Evolutionary conservation across 2,797 vertebrate species (phyloP), one percentile per base, ranked within the genome.

Genomic region (Centroberyx gerrardi): DNA sequence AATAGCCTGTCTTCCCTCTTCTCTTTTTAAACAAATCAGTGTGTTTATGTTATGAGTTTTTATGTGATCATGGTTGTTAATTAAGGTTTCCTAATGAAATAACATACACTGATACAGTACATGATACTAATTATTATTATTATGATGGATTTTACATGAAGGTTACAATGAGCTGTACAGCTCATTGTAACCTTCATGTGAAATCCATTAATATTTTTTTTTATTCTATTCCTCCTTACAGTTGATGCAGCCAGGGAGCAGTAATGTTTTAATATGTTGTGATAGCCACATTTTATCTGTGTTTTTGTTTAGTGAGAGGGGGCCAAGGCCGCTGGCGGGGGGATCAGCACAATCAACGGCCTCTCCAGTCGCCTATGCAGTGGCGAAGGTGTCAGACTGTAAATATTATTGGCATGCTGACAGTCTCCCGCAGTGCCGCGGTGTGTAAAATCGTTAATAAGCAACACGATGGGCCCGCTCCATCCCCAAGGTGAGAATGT

Each of bases 361-460:
- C 53, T 82, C 78, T 86, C 69, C 69, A 29, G 46, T 69, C 73
- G 54, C 71, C 58, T 63, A 55, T 62, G 69, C 62, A 71, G 64
- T 17, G 65, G 76, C 1, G 80, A 93, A 93, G 92, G 93, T 92
- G 92, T 92, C 91, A 90, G 89, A 90, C 90, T 85, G 86, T 93
- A 92, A 95, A 92, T 92, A 92, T 93, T 93, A 93, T 93, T 90
- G 92, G 91, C 92, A 89, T 88, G 74, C 89, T 88, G 92, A 92
- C 91, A 85, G 88, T 81, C 88, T 85, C 88, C 89, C 73, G 81
- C 89, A 77, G 89, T 14, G 90, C 81, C 67, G n/a, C 40, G 67
- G 76, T 83, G 92, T 92, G 90, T 92, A 92, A 91, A 92, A 91
- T 90, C 81, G 69, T 92, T 95, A 92, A 93, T 91, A 88, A 92